Conservation (phyloP, 2,113 vertebrate species). For the Scomber colias region DNA sequence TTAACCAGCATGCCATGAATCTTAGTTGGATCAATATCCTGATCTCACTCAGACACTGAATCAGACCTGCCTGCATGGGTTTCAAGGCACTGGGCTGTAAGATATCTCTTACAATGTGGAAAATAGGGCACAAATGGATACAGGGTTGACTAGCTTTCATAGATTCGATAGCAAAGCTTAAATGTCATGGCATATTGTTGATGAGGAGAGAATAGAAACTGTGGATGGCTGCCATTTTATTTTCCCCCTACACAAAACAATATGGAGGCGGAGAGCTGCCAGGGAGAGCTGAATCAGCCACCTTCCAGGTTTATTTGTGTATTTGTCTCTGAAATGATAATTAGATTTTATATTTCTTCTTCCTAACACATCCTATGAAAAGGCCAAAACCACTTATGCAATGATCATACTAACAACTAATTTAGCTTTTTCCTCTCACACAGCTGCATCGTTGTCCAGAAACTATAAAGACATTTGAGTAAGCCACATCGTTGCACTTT, state of each 20-base stretch:
- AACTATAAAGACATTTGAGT: conserved; percentile 2
- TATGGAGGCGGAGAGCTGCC: conserved; percentile 30
- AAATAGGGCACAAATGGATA: conserved; percentile 31
- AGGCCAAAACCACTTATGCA: neutral
- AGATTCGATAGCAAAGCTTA: conserved; percentile 9
- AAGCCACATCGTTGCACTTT: conserved; percentile 1
- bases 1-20: conserved; percentile 60
- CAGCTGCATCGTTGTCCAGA: neutral
- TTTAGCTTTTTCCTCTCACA: neutral
- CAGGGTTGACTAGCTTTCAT: conserved; percentile 17
- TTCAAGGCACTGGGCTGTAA: conserved; percentile 44
- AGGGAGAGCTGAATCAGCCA: neutral
- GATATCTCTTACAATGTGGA: conserved; percentile 27
- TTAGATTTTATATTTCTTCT: neutral
- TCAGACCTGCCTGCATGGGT: conserved; percentile 35
- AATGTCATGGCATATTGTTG: conserved; percentile 38
- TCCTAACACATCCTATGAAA: neutral
- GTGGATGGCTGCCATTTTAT: conserved; percentile 57
- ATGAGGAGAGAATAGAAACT: conserved; percentile 22
- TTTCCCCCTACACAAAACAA: conserved; percentile 36
- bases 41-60: conserved; percentile 50
- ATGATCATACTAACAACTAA: neutral
- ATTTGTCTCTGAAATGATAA: neutral
- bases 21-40: conserved; percentile 68
- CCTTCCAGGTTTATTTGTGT: neutral